Evolutionary conservation across 2,797 vertebrate species (phyloP), one percentile per base, ranked within the genome.

Genomic region (Australoheros facetus): DNA sequence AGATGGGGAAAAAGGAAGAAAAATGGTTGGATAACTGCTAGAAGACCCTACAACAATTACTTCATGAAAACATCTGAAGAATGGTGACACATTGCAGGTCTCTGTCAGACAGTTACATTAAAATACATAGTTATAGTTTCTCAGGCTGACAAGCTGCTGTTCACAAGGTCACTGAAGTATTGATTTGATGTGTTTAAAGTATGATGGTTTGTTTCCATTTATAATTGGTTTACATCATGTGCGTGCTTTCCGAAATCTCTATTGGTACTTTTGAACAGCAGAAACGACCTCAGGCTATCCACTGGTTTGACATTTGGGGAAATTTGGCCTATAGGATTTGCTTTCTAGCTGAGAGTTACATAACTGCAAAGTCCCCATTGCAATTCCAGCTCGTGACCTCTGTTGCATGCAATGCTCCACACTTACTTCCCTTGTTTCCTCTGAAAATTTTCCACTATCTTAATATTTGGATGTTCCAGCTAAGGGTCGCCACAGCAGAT

Each of bases 31-130:
- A 34, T 34, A 59, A 13, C 30, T n/a, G 34, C 57, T 59, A 19
- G n/a, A 32, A 42, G 0, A 23, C 23, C 16, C 34, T 23, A 23
- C n/a, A 39, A 23, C 60, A 64, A 10, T 62, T 62, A 26, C 13
- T 64, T 64, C 37, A 64, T 45, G 60, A 45, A 64, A 64, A 45
- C 23, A 64, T 64, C 60, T 39, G 34, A 62, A 62, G n/a, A 62
- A 42, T 42, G 23, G 21, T 42, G 37, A 23, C 37, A 42, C 21
- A 62, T 21, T 16, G 59, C 37, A 62, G 59, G 59, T 42, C 12
- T 62, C 59, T 62, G n/a, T 42, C n/a, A 62, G 34, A 62, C n/a
- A 62, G 5, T 42, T 62, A 3, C 59, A 42, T 23, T 23, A 3
- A 21, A 42, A 42, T 62, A 26, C 39, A 42, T 62, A 0, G 37